Conservation (phyloP, 2,888 invertebrate genomes). For the Drosophila nr. medialis region DNA sequence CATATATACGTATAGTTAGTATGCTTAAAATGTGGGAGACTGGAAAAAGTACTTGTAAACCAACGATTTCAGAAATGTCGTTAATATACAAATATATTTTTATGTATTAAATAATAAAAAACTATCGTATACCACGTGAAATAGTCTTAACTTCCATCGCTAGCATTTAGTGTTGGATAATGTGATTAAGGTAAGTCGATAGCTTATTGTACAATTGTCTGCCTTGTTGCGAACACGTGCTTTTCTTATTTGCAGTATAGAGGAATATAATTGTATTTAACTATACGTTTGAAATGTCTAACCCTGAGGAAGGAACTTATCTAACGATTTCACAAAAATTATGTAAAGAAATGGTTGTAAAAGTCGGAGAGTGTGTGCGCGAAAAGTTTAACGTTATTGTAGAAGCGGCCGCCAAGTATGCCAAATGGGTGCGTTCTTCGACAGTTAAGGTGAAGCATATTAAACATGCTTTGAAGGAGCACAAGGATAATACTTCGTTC, state of each 20-base stretch:
- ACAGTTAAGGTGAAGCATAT: neutral
- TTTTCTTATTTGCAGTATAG: no score
- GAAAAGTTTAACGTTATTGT: neutral
- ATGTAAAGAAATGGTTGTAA: no score
- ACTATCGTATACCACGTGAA: neutral
- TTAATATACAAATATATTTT: no score
- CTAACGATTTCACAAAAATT: neutral
- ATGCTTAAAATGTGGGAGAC: no score
- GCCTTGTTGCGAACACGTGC: no score
- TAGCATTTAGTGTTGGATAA: neutral
- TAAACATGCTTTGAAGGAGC: fast-evolving
- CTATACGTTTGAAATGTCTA: neutral
- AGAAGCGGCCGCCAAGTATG: neutral
- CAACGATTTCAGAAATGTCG: no score
- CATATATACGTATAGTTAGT: no score
- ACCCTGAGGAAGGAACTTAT: no score
- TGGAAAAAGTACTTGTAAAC: no score
- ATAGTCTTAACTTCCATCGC: neutral
- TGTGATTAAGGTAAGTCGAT: neutral
- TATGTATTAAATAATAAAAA: neutral
- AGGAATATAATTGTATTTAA: no score
- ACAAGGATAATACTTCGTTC: no score
- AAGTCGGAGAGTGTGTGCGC: neutral
- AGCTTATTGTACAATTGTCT: neutral
- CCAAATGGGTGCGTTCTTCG: no score